A percentile compares a stretch with the other conserved stretches of the same genome.
These are phyloP conservation scores for Rhodeus uyekii DNA, from an alignment of 2,797 vertebrate genomes.

Conservation along the genomic window DNA sequence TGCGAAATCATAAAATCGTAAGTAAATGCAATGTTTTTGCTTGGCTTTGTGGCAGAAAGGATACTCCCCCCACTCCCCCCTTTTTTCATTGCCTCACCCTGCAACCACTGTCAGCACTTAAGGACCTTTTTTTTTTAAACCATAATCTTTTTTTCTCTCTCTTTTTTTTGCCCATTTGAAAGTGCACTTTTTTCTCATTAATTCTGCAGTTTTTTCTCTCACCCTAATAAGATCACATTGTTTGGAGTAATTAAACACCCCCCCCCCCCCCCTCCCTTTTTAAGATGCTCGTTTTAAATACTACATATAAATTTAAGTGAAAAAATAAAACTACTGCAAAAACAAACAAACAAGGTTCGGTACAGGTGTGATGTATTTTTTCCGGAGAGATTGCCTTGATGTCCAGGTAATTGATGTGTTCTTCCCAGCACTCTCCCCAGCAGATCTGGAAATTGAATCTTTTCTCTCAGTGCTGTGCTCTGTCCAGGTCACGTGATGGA, in stretches of 20 bases:
- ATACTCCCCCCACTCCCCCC: conserved; percentile 64
- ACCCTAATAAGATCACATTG: conserved; percentile 81
- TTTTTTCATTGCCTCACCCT: conserved; percentile 62
- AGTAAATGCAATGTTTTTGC: conserved; percentile 78
- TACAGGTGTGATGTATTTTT: background rate
- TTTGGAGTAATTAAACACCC: conserved; percentile 40
- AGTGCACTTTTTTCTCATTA: conserved; percentile 61
- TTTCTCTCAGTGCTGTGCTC: conserved; percentile 31
- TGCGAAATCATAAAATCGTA: conserved; percentile 99
- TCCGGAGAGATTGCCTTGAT: conserved; percentile 5
- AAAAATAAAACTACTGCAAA: background rate
- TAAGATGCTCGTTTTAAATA: background rate
- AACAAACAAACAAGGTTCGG: background rate
- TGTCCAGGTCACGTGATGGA: conserved; percentile 49
- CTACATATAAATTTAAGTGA: too few relatives aligned
- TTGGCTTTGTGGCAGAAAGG: conserved; percentile 82
- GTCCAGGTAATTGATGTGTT: conserved; percentile 55
- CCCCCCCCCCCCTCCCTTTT: background rate
- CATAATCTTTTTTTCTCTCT: conserved; percentile 54
- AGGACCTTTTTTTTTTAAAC: conserved; percentile 57
- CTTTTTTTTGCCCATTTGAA: conserved; percentile 57
- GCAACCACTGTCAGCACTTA: conserved; percentile 68
- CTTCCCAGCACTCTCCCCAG: conserved; percentile 56
- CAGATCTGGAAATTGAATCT: conserved; percentile 52
- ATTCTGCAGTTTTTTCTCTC: conserved; percentile 68